These are phyloP conservation scores for Helleia helle DNA, from an alignment of 2,888 invertebrate species.

Conservation along the genomic window DNA sequence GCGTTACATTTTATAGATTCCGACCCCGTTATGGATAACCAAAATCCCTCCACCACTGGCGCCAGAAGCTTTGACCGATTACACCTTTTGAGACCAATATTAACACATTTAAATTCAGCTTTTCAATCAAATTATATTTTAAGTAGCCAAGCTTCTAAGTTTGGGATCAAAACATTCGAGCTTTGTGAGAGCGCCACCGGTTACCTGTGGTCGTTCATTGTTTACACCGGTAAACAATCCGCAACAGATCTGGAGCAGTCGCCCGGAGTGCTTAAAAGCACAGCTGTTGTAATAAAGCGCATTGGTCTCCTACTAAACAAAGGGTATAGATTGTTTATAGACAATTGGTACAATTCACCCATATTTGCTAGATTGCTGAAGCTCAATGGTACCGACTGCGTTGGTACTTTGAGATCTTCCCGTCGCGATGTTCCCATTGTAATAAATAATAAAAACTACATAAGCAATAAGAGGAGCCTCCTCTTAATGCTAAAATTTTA, in stretches of 20 bases:
- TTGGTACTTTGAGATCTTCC: constrained; percentile 14
- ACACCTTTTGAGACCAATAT: constrained; percentile 11
- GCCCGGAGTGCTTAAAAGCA: not conserved
- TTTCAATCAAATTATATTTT: constrained; percentile 14
- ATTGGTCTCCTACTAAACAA: constrained; percentile 14
- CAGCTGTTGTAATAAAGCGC: not conserved
- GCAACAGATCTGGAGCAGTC: too few relatives aligned
- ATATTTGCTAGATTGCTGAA: constrained; percentile 16
- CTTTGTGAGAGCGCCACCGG: constrained; percentile 21
- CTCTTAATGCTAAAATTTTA: too few relatives aligned
- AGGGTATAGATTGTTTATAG: constrained; percentile 20
- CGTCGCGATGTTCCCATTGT: constrained; percentile 4
- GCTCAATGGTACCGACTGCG: constrained; percentile 16
- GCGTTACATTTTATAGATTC: constrained; percentile 13
- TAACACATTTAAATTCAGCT: constrained; percentile 11
- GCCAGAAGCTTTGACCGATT: too few relatives aligned
- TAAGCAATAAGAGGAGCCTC: too few relatives aligned
- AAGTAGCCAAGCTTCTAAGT: constrained; percentile 14
- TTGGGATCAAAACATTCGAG: constrained; percentile 23
- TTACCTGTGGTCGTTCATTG: constrained; percentile 16
- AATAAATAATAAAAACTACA: too few relatives aligned
- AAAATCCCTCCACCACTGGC: too few relatives aligned
- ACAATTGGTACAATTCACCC: constrained; percentile 21
- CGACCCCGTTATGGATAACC: not conserved
- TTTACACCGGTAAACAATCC: constrained; percentile 9